Conservation (phyloP, 2,797 vertebrate genomes). For the Sebastiscus albofasciatus region DNA sequence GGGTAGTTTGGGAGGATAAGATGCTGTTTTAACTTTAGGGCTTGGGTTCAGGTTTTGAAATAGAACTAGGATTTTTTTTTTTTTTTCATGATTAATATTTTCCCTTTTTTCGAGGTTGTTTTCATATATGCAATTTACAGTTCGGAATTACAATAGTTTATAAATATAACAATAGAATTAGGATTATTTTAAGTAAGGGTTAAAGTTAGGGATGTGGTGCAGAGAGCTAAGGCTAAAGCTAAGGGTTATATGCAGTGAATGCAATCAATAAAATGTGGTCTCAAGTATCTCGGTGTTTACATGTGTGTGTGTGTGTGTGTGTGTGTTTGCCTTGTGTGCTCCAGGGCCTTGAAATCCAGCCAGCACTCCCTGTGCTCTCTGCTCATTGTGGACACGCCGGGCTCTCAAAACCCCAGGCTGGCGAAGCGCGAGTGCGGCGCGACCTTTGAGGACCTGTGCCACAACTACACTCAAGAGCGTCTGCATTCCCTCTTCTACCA, state of each 20-base stretch:
- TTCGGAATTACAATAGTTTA: no score
- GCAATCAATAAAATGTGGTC: constrained; percentile 45
- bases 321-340: constrained; percentile 37
- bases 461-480: constrained; percentile 96
- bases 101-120: no score
- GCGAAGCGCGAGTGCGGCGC: constrained; percentile 86
- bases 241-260: constrained; percentile 33
- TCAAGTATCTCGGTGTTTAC: constrained; percentile 12
- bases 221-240: constrained; percentile 33
- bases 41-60: not conserved
- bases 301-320: not conserved
- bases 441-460: constrained; percentile 96
- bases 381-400: constrained; percentile 95
- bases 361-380: constrained; percentile 94
- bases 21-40: not conserved
- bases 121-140: no score
- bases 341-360: constrained; percentile 94
- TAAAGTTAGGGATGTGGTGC: constrained; percentile 1
- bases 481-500: constrained; percentile 96
- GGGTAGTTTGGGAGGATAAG: not conserved
- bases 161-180: not conserved
- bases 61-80: not conserved
- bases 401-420: constrained; percentile 94
- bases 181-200: constrained; percentile 1
- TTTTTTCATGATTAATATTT: no score